Percentiles rank a stretch among this genome's conserved stretches.
phyloP scores from a whole-genome alignment of 2,113 vertebrate species.

The Choloepus hoffmanni region DNA sequence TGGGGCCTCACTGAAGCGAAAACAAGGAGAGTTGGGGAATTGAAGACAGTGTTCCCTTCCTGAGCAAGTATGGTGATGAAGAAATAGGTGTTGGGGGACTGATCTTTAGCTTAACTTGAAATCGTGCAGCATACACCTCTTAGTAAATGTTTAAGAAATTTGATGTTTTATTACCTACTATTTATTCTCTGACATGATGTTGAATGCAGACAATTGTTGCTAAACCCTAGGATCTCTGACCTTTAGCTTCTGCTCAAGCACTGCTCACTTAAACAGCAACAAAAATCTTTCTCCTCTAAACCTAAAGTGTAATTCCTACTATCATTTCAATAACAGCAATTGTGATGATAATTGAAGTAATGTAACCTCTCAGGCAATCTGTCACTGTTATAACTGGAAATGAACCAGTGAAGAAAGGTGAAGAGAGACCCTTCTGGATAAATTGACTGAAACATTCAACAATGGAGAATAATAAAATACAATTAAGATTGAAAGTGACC shows the following conservation, averaged over 20 bases:
- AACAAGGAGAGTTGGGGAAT: background rate
- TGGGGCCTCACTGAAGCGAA: too few species aligned
- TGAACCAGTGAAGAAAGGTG: slow-evolving; percentile 80
- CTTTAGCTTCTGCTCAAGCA: slow-evolving; percentile 44
- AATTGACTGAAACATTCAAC: slow-evolving; percentile 87
- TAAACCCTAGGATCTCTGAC: slow-evolving; percentile 50
- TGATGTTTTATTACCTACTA: slow-evolving; percentile 67
- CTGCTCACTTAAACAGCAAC: background rate
- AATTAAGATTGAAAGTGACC: slow-evolving; percentile 88
- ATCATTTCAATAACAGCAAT: slow-evolving; percentile 74
- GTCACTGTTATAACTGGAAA: slow-evolving; percentile 84
- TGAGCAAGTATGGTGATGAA: background rate
- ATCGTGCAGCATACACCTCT: background rate
- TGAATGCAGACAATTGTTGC: slow-evolving; percentile 67
- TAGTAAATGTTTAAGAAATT: slow-evolving; percentile 68
- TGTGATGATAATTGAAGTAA: slow-evolving; percentile 77
- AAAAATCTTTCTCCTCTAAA: slow-evolving; percentile 54
- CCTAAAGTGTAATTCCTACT: slow-evolving; percentile 9
- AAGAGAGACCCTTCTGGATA: slow-evolving; percentile 81
- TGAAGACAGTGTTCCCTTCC: background rate
- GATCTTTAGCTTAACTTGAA: slow-evolving; percentile 41
- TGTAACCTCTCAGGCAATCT: slow-evolving; percentile 81
- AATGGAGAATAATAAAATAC: slow-evolving; percentile 85
- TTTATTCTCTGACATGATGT: slow-evolving; percentile 64
- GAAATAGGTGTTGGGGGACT: background rate